Percentiles rank a stretch among this genome's conserved stretches.
phyloP scores from a whole-genome alignment of 1,140 invertebrate species.

The Drosophila serrata region DNA sequence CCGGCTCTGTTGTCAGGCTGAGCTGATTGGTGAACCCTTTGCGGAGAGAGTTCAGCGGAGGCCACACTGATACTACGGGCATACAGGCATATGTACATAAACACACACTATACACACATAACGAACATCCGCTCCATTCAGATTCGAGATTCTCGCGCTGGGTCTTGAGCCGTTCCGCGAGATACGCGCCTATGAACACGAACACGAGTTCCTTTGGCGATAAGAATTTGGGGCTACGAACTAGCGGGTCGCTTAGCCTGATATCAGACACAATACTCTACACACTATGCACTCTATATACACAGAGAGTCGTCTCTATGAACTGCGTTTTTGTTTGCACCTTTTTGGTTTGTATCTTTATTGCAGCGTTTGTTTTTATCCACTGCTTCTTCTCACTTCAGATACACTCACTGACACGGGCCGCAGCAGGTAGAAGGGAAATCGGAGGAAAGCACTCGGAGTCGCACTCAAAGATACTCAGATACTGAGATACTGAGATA shows the following conservation, averaged over 20 bases:
- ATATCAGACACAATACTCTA: constrained; percentile 25
- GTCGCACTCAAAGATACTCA: constrained; percentile 49
- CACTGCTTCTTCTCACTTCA: constrained; percentile 61
- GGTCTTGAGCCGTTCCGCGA: constrained; percentile 42
- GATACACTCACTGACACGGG: constrained; percentile 21
- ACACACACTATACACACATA: constrained; percentile 30
- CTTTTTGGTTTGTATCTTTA: constrained; percentile 79
- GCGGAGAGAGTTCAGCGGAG: constrained; percentile 76
- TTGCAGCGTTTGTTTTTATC: constrained; percentile 78
- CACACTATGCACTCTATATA: constrained; percentile 4
- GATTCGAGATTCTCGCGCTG: constrained; percentile 60
- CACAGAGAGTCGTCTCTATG: constrained; percentile 4
- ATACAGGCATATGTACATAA: constrained; percentile 20
- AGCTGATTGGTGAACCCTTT: constrained; percentile 64
- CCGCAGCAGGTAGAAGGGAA: constrained; percentile 72
- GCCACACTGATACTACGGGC: constrained; percentile 48
- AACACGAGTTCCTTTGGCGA: constrained; percentile 78
- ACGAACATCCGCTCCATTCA: constrained; percentile 80
- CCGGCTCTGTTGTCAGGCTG: constrained; percentile 63
- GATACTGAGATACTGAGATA: constrained; percentile 4
- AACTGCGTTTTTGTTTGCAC: constrained; percentile 68
- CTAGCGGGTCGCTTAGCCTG: constrained; percentile 42
- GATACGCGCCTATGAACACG: constrained; percentile 69
- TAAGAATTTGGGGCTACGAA: constrained; percentile 84
- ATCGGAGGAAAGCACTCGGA: constrained; percentile 71